Evolutionary conservation across 2,888 invertebrate genomes (phyloP).

Genomic region (Sylvicola cinctus): DNA sequence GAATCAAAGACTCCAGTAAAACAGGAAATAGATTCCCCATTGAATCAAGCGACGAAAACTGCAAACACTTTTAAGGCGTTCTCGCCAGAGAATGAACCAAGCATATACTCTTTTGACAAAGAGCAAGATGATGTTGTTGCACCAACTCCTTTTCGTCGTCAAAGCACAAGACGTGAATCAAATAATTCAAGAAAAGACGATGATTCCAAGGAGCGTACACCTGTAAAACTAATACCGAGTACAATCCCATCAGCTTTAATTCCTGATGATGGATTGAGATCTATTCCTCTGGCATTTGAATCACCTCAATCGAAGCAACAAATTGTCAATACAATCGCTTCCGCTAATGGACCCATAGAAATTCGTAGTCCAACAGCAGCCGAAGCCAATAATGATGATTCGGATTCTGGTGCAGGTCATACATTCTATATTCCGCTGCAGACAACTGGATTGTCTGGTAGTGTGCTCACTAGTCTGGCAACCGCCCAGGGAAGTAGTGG

Average conservation of each 20-base stretch:
- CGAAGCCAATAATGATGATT: slow-evolving; percentile 24
- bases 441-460: slow-evolving; percentile 19
- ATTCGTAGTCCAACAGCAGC: slow-evolving; percentile 1
- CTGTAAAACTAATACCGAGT: slow-evolving; percentile 9
- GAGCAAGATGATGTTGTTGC: slow-evolving; percentile 33
- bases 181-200: slow-evolving; percentile 11
- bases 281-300: slow-evolving; percentile 7
- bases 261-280: slow-evolving; percentile 13
- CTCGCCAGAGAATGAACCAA: slow-evolving; percentile 45
- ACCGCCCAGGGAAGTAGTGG: slow-evolving; percentile 13
- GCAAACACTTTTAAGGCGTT: slow-evolving; percentile 27
- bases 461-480: slow-evolving; percentile 7
- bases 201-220: slow-evolving; percentile 13
- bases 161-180: slow-evolving; percentile 24
- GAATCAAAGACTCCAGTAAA: slow-evolving; percentile 22
- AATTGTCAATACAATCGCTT: not conserved
- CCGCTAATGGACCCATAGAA: not conserved
- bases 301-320: slow-evolving; percentile 3
- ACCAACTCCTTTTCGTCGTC: slow-evolving; percentile 35
- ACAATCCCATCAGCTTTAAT: slow-evolving; percentile 6
- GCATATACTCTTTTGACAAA: slow-evolving; percentile 50
- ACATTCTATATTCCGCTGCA: slow-evolving; percentile 43
- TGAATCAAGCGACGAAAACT: slow-evolving; percentile 7
- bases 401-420: slow-evolving; percentile 30
- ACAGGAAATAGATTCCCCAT: slow-evolving; percentile 17